phyloP scores from a whole-genome alignment of 2,797 vertebrate genomes.

The Kryptolebias ocellatus region DNA sequence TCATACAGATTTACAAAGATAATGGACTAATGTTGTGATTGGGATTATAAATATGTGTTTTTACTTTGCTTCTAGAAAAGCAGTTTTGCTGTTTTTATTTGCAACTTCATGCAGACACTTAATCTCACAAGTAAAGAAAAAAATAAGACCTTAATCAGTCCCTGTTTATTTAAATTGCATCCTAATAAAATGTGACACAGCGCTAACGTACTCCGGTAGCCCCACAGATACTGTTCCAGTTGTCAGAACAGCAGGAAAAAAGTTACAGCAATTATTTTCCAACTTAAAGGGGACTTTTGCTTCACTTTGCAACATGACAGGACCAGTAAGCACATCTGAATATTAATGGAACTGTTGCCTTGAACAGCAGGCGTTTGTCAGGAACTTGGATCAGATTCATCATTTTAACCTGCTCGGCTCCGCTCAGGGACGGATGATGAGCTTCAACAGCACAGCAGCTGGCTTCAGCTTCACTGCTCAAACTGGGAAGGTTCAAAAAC shows the following conservation, averaged over 20 bases:
- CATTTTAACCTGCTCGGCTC: slow-evolving; percentile 70
- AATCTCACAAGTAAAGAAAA: slow-evolving; percentile 11
- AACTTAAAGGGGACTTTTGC: slow-evolving; percentile 50
- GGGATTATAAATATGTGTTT: not conserved
- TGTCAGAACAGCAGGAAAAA: slow-evolving; percentile 33
- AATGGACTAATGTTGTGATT: slow-evolving; percentile 11
- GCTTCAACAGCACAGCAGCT: slow-evolving; percentile 66
- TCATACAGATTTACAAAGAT: slow-evolving; percentile 14
- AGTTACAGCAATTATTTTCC: slow-evolving; percentile 63
- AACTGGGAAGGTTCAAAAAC: slow-evolving; percentile 32
- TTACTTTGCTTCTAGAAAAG: not conserved
- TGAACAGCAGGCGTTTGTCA: slow-evolving; percentile 81
- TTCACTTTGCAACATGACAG: slow-evolving; percentile 23
- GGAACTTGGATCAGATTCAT: slow-evolving; percentile 76
- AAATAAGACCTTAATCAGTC: not conserved
- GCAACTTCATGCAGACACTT: slow-evolving; percentile 8
- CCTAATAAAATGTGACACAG: slow-evolving; percentile 32
- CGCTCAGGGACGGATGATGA: slow-evolving; percentile 61
- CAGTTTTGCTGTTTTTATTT: slow-evolving; percentile 2
- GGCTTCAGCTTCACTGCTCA: slow-evolving; percentile 39
- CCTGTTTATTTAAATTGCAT: slow-evolving; percentile 6
- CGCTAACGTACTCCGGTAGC: slow-evolving; percentile 12
- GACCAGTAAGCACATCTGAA: slow-evolving; percentile 67
- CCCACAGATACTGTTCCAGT: slow-evolving; percentile 1
- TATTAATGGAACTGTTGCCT: slow-evolving; percentile 78